Conservation (phyloP, 2,797 vertebrate species). For the Cynopterus sphinx region DNA sequence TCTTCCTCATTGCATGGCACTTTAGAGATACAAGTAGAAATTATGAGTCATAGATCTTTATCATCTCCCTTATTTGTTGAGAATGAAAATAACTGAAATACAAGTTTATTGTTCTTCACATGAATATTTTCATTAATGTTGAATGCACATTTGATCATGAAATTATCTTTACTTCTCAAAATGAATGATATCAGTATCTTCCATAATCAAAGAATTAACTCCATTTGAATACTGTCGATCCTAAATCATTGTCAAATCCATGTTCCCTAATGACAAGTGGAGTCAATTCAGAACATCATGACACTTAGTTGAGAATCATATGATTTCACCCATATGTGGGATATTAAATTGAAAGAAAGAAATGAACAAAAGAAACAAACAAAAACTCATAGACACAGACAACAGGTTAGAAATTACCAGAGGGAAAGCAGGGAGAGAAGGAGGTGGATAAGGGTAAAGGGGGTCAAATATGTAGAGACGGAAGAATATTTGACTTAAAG, state of each 20-base stretch:
- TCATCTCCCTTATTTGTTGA: background rate
- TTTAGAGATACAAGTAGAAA: background rate
- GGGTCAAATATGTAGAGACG: too few species aligned
- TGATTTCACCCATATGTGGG: too few species aligned
- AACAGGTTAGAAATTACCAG: too few species aligned
- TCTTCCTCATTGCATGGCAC: background rate
- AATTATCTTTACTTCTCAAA: background rate
- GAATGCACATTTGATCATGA: background rate
- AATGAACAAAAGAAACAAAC: too few species aligned
- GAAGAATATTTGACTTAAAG: too few species aligned
- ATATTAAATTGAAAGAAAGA: too few species aligned
- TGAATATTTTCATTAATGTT: background rate
- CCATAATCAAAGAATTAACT: background rate
- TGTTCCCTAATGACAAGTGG: background rate
- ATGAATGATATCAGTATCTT: background rate
- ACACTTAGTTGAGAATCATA: background rate
- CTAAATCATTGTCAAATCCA: background rate
- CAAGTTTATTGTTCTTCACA: background rate
- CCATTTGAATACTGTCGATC: background rate
- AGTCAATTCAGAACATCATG: background rate
- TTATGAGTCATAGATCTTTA: background rate
- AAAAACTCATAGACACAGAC: too few species aligned
- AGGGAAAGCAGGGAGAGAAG: too few species aligned
- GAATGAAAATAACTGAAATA: background rate
- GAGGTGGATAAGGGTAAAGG: too few species aligned